Base-by-base conservation (phyloP, 1,140 invertebrate genomes). In the Lepidurus couesii region DNA sequence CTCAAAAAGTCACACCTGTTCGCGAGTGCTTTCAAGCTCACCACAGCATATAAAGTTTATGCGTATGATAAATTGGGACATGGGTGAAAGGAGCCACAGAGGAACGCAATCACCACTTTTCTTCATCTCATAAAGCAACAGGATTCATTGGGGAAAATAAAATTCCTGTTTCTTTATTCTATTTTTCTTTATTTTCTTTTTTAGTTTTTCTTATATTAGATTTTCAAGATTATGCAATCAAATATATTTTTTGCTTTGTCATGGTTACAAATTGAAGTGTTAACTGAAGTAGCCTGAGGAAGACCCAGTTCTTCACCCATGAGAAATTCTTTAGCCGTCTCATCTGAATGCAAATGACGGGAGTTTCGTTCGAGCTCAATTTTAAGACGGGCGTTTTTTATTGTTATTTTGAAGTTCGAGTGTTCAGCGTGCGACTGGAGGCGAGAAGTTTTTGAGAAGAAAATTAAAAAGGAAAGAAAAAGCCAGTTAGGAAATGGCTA, bases 1-100 rank as follows among this genome's bases (percentile, higher is more conserved):
- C 53, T 65, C 21, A 65, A 65, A 65, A 65, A 65, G 53, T 65
- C 53, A 65, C 53, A 65, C 53, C 53, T 65, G 53, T 65, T 65
- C 53, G n/a, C 53, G 53, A 65, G n/a, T 65, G 53, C 53, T 65
- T 65, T 65, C 16, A 65, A 65, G 53, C 53, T 65, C 53, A 65
- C 53, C 53, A 21, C 53, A 65, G 53, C 16, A 21, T 65, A 21
- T 65, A 65, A 65, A 65, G 53, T n/a, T 65, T 65, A 65, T 65
- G 53, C 21, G n/a, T 13, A 65, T 65, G 53, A 65, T 65, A 65
- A 65, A 65, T 65, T 65, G 53, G 53, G 53, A 65, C 53, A 65
- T 65, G 53, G 53, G 53, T 65, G 53, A 65, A 65, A 65, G 53
- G 53, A 65, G 16, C 16, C 53, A 16, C 53, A 65, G n/a, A 65